Conservation (phyloP, 2,797 vertebrate genomes). For the Pseudomugil gertrudae region DNA sequence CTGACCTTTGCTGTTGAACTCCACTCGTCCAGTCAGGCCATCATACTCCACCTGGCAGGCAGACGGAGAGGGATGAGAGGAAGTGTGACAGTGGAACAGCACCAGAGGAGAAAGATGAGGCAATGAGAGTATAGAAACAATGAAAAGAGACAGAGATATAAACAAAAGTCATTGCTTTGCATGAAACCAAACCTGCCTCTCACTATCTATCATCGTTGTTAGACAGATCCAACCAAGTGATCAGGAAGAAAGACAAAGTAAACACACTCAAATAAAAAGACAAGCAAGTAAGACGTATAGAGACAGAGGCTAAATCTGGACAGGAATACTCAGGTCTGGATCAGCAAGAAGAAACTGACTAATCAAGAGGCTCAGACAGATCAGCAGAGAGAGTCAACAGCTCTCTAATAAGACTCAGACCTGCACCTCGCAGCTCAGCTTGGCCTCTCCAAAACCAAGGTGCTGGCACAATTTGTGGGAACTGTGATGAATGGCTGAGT, state of each 20-base stretch:
- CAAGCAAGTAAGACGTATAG: slow-evolving; percentile 19
- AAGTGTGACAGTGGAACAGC: slow-evolving; percentile 7
- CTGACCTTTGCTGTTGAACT: slow-evolving; percentile 97
- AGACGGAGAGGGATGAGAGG: slow-evolving; percentile 27
- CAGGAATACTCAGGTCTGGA: slow-evolving; percentile 51
- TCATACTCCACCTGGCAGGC: slow-evolving; percentile 90
- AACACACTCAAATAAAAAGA: slow-evolving; percentile 20
- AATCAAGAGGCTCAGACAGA: slow-evolving; percentile 51
- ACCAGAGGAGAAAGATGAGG: neutral
- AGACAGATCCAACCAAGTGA: slow-evolving; percentile 28
- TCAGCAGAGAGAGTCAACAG: slow-evolving; percentile 56
- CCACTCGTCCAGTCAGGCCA: slow-evolving; percentile 90
- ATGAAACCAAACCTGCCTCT: slow-evolving; percentile 24
- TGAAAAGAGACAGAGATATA: slow-evolving; percentile 16
- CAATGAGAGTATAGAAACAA: slow-evolving; percentile 18
- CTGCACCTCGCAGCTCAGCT: slow-evolving; percentile 62
- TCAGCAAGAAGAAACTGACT: slow-evolving; percentile 52
- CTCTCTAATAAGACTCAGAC: slow-evolving; percentile 62
- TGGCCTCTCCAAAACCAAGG: slow-evolving; percentile 57
- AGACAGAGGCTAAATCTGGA: slow-evolving; percentile 40
- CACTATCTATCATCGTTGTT: slow-evolving; percentile 28
- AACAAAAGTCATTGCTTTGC: slow-evolving; percentile 12
- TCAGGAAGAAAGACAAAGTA: slow-evolving; percentile 25
- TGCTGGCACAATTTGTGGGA: slow-evolving; percentile 62
- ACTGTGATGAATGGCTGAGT: slow-evolving; percentile 69